These are phyloP conservation scores for Nasonovia ribisnigri DNA, from an alignment of 2,888 invertebrate species.

Conservation along the genomic window DNA sequence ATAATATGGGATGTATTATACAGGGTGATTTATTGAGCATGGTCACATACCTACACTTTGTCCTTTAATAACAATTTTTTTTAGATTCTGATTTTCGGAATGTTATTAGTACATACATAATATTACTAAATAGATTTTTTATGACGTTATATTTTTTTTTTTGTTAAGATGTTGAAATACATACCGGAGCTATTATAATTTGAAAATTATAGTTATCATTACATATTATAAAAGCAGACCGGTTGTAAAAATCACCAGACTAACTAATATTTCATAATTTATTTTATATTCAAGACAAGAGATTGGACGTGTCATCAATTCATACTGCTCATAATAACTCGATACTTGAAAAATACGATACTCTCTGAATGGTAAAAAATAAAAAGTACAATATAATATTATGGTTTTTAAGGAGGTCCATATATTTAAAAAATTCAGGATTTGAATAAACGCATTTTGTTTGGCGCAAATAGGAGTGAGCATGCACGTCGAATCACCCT, in stretches of 20 bases:
- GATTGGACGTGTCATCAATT: neutral
- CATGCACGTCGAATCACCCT: neutral
- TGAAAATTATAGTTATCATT: neutral
- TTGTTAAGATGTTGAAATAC: too few relatives aligned
- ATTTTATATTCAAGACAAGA: neutral
- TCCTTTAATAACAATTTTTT: neutral
- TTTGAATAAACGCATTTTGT: neutral
- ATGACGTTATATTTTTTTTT: too few relatives aligned
- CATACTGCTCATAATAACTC: neutral
- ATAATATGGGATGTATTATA: neutral
- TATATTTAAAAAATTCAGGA: neutral
- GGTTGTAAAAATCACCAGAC: neutral
- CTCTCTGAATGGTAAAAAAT: neutral
- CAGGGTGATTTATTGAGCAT: neutral
- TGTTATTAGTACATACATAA: neutral
- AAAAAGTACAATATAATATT: neutral
- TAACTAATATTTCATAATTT: neutral
- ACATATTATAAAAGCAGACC: neutral
- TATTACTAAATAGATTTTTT: neutral
- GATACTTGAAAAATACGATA: neutral
- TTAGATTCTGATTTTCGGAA: neutral
- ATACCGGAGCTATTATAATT: neutral
- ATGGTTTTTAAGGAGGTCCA: neutral
- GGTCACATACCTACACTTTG: neutral
- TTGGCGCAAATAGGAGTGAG: neutral